These are phyloP conservation scores for Nerophis lumbriciformis DNA, from an alignment of 2,113 vertebrate genomes.

Conservation along the genomic window DNA sequence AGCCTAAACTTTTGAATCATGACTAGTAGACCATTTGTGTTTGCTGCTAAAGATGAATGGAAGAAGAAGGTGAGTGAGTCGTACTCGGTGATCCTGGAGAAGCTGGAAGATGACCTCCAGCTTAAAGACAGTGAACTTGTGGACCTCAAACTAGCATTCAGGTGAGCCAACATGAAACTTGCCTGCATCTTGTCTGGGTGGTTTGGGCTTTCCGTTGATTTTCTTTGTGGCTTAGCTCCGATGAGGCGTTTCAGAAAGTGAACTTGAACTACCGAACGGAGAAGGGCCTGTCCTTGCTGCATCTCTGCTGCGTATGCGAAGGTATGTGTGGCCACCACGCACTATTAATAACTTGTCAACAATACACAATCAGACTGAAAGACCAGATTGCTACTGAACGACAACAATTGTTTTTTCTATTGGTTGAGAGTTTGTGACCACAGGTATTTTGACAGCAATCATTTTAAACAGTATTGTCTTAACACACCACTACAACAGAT, in stretches of 20 bases:
- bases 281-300: slow-evolving; percentile 86
- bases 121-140: slow-evolving; percentile 81
- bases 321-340: slow-evolving; percentile 70
- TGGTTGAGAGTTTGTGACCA: not conserved
- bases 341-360: slow-evolving; percentile 57
- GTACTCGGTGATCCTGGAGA: slow-evolving; percentile 80
- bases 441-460: not conserved
- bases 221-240: slow-evolving; percentile 74
- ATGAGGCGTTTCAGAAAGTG: slow-evolving; percentile 91
- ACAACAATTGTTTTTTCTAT: slow-evolving; percentile 16
- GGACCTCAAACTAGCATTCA: slow-evolving; percentile 84
- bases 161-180: slow-evolving; percentile 65
- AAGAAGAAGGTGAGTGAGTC: slow-evolving; percentile 96
- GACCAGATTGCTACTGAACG: slow-evolving; percentile 27
- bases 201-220: slow-evolving; percentile 11
- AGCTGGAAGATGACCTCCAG: slow-evolving; percentile 83
- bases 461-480: too few species aligned
- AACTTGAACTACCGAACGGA: slow-evolving; percentile 89
- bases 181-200: not conserved
- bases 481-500: too few species aligned
- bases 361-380: slow-evolving; percentile 25
- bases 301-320: slow-evolving; percentile 86
- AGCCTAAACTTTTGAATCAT: not conserved
- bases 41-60: slow-evolving; percentile 82
- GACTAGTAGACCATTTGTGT: not conserved